Evolutionary conservation across 2,888 invertebrate species (phyloP).

Genomic region (Lithophane socia): DNA sequence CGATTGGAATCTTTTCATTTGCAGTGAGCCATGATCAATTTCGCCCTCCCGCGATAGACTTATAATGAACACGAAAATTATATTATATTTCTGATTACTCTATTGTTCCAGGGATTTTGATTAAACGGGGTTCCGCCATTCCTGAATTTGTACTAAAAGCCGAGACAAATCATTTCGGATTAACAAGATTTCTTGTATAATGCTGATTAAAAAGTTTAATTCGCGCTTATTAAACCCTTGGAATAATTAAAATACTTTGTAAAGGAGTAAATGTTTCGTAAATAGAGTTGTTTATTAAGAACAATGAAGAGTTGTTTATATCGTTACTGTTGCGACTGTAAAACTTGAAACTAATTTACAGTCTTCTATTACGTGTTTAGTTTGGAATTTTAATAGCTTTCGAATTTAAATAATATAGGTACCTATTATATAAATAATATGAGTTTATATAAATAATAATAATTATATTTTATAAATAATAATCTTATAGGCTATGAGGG

Average conservation of each 20-base stretch:
- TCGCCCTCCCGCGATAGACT: slow-evolving; percentile 77
- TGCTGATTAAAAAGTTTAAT: slow-evolving; percentile 73
- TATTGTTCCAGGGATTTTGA: slow-evolving; percentile 84
- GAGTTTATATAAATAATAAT: no score
- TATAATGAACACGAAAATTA: slow-evolving; percentile 86
- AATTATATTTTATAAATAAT: no score
- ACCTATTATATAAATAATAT: no score
- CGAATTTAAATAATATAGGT: background rate
- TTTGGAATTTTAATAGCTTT: background rate
- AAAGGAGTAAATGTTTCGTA: slow-evolving; percentile 57
- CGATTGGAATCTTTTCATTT: slow-evolving; percentile 89
- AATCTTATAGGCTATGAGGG: no score
- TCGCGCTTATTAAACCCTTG: slow-evolving; percentile 69
- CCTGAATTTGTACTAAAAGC: slow-evolving; percentile 75
- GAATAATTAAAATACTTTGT: slow-evolving; percentile 67
- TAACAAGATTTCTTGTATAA: slow-evolving; percentile 76
- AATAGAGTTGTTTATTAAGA: slow-evolving; percentile 64
- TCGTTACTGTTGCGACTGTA: slow-evolving; percentile 51
- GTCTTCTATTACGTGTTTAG: slow-evolving; percentile 8
- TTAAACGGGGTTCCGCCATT: slow-evolving; percentile 78
- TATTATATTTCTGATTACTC: slow-evolving; percentile 86
- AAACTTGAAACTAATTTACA: slow-evolving; percentile 35
- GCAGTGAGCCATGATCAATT: slow-evolving; percentile 85
- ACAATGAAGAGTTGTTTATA: slow-evolving; percentile 43
- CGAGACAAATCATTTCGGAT: slow-evolving; percentile 78